Percentiles rank a stretch among this genome's conserved stretches.
Conservation (phyloP, 2,797 vertebrate species). For the Melanogrammus aeglefinus region DNA sequence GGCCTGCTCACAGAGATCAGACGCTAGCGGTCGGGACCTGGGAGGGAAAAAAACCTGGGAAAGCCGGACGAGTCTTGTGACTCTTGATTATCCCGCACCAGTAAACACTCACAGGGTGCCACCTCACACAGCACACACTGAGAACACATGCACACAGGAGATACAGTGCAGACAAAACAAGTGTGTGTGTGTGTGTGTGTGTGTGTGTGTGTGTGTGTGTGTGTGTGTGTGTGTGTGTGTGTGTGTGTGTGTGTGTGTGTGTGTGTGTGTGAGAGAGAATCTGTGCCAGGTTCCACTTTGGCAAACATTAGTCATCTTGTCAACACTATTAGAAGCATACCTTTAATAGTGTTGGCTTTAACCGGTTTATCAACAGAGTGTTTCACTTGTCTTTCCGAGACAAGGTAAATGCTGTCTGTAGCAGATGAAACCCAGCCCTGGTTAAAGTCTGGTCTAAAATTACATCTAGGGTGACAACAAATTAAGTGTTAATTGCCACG, state of each 20-base stretch:
- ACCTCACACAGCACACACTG: too few species aligned
- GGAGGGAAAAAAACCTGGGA: neutral
- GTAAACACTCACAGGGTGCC: neutral
- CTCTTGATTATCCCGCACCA: neutral
- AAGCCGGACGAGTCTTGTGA: conserved; percentile 4
- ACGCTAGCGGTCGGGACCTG: neutral
- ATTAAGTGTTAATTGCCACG: neutral
- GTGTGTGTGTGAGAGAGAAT: neutral
- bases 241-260: neutral
- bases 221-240: neutral
- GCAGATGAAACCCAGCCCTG: neutral
- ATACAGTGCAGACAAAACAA: neutral
- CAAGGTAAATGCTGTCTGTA: neutral
- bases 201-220: neutral
- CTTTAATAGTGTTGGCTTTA: neutral
- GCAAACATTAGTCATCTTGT: neutral
- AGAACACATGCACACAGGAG: neutral
- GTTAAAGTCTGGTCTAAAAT: neutral
- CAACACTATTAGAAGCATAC: conserved; percentile 1
- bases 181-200: too few species aligned
- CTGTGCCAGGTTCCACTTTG: neutral
- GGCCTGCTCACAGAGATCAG: conserved; percentile 20
- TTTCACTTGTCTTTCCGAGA: neutral
- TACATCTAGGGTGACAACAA: neutral
- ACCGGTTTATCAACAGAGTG: neutral